Percentiles rank a stretch among this genome's conserved stretches.
These are phyloP conservation scores for Smutsia temminckii DNA, from an alignment of 2,797 vertebrate genomes.

Conservation along the genomic window DNA sequence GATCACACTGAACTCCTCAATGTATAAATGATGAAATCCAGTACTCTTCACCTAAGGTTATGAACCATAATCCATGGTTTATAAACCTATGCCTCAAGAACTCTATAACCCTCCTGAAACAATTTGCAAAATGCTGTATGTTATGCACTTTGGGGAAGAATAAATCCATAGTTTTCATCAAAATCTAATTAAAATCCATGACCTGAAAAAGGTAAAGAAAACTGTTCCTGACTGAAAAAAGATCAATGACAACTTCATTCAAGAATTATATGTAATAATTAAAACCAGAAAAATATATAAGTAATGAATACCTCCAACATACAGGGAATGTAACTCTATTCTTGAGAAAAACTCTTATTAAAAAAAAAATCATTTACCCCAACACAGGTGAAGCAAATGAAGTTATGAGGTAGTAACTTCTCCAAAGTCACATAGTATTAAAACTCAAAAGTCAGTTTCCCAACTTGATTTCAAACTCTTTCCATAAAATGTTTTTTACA, in stretches of 20 bases:
- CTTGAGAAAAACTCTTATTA: neutral
- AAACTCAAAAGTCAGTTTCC: slow-evolving; percentile 35
- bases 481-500: neutral
- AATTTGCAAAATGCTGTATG: neutral
- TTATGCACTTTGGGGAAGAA: neutral
- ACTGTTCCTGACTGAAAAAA: neutral
- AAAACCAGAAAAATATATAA: neutral
- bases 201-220: slow-evolving; percentile 30
- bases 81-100: neutral
- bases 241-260: neutral
- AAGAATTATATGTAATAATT: slow-evolving; percentile 25
- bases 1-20: neutral
- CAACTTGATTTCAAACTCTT: slow-evolving; percentile 27
- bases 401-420: slow-evolving; percentile 31
- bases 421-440: neutral
- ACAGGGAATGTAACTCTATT: neutral
- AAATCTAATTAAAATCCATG: slow-evolving; percentile 1
- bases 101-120: neutral
- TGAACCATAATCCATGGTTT: neutral
- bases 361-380: neutral
- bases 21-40: slow-evolving; percentile 17
- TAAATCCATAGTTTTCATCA: neutral
- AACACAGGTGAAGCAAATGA: slow-evolving; percentile 11
- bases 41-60: neutral
- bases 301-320: neutral